Conservation (phyloP, 2,113 vertebrate genomes). For the Cricetomys ansorgei region DNA sequence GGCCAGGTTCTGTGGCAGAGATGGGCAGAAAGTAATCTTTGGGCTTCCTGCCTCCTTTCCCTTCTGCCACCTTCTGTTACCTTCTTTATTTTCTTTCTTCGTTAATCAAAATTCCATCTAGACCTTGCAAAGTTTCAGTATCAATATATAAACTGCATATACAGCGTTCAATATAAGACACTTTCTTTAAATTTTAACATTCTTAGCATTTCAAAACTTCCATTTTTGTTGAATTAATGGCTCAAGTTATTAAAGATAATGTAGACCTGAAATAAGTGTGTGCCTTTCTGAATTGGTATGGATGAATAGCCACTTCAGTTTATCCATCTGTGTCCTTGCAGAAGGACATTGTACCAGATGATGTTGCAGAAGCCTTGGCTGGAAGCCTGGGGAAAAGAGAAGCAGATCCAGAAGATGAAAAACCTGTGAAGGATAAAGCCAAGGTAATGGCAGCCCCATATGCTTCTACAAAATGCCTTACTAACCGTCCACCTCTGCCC, state of each 20-base stretch:
- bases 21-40: not conserved
- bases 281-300: not conserved
- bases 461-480: not conserved
- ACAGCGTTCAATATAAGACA: not conserved
- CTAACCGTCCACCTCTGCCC: not conserved
- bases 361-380: slow-evolving; percentile 85
- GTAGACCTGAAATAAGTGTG: not conserved
- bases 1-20: not conserved
- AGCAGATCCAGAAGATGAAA: slow-evolving; percentile 79
- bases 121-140: not conserved
- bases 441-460: slow-evolving; percentile 82
- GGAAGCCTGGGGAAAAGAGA: slow-evolving; percentile 82
- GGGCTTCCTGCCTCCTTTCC: not conserved
- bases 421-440: slow-evolving; percentile 84
- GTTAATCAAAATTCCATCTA: not conserved
- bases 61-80: not conserved
- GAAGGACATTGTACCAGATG: slow-evolving; percentile 64
- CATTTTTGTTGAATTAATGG: not conserved
- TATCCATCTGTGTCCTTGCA: slow-evolving; percentile 14
- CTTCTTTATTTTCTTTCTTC: not conserved
- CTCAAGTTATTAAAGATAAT: not conserved
- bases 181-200: slow-evolving; percentile 3
- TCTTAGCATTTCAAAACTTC: not conserved
- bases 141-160: not conserved
- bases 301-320: not conserved